These are phyloP conservation scores for Austrofundulus limnaeus DNA, from an alignment of 2,113 vertebrate genomes.

Conservation along the genomic window DNA sequence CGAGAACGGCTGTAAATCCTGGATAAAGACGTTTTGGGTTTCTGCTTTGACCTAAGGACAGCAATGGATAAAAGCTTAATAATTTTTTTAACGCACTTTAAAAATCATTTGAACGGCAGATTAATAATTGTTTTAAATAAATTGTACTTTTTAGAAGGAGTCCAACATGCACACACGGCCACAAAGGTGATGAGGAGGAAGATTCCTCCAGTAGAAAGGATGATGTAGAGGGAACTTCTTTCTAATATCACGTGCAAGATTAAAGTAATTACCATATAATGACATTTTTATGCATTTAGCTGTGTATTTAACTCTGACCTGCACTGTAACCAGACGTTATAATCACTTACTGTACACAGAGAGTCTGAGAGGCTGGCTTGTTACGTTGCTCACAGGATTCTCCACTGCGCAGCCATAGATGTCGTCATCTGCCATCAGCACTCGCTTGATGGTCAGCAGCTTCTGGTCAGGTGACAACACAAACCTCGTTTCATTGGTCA, in stretches of 20 bases:
- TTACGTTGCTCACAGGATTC: conserved; percentile 88
- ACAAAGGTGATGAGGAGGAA: conserved; percentile 95
- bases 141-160: conserved; percentile 84
- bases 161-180: conserved; percentile 97
- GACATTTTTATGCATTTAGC: not conserved
- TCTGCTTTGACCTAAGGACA: conserved; percentile 35
- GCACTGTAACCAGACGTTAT: not conserved
- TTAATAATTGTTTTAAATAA: not conserved
- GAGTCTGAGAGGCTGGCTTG: conserved; percentile 86
- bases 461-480: conserved; percentile 88
- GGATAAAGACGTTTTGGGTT: conserved; percentile 47
- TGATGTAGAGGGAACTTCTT: conserved; percentile 96
- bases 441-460: conserved; percentile 88
- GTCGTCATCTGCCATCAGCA: conserved; percentile 89
- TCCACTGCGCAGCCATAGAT: conserved; percentile 90
- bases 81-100: not conserved
- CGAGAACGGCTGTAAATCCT: conserved; percentile 35
- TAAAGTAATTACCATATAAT: not conserved
- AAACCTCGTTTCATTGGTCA: conserved; percentile 87
- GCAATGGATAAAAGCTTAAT: not conserved
- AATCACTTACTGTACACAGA: conserved; percentile 88
- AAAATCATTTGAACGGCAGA: not conserved
- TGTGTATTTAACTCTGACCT: not conserved
- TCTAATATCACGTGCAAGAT: conserved; percentile 70
- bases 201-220: conserved; percentile 95